phyloP scores from a whole-genome alignment of 2,113 vertebrate species.

The Oxyruncus cristatus region DNA sequence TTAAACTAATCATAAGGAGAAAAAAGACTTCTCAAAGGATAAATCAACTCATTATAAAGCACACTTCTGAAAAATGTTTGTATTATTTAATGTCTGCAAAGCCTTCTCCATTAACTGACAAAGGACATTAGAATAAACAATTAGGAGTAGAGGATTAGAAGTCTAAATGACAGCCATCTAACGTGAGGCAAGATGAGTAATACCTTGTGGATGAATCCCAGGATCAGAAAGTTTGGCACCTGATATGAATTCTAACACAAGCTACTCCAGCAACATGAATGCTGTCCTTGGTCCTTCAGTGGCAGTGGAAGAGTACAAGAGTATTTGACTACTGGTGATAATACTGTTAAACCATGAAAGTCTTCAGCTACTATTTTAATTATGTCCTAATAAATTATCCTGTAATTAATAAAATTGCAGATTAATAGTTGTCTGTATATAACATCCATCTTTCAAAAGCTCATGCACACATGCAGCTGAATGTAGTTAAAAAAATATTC shows the following conservation, averaged over 20 bases:
- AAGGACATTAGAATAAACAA: background rate
- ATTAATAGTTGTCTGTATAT: background rate
- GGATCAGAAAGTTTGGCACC: background rate
- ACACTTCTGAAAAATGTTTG: background rate
- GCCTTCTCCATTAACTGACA: background rate
- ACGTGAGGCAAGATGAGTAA: background rate
- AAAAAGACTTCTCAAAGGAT: background rate
- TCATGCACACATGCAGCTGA: background rate
- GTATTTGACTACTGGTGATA: background rate
- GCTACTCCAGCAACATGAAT: background rate
- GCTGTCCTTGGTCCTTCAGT: background rate
- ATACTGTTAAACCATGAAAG: background rate
- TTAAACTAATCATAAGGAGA: background rate
- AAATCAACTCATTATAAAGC: background rate
- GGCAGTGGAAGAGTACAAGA: background rate
- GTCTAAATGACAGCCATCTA: background rate
- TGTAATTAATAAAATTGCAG: background rate
- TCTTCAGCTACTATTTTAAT: background rate
- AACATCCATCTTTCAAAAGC: background rate
- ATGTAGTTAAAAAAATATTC: background rate
- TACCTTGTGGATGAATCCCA: background rate
- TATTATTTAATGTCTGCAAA: background rate
- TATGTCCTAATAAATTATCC: background rate
- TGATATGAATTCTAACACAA: background rate
- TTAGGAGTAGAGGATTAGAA: background rate